These are phyloP conservation scores for Platanista minor DNA, from an alignment of 2,113 vertebrate species.

Conservation along the genomic window DNA sequence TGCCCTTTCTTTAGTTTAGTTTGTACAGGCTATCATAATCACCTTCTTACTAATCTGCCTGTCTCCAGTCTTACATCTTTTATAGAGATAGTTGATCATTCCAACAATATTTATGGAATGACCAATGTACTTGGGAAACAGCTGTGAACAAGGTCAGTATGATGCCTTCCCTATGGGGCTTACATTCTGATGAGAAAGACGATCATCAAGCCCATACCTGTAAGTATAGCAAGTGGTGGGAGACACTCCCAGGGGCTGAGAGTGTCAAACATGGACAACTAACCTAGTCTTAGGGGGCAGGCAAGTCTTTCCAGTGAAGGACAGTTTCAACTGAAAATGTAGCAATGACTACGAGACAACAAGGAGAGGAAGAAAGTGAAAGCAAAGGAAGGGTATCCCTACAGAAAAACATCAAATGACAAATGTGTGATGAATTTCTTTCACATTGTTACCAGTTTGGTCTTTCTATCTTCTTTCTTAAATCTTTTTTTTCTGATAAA, in stretches of 20 bases:
- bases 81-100: not conserved
- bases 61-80: not conserved
- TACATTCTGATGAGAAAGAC: not conserved
- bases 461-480: not conserved
- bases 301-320: not conserved
- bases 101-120: not conserved
- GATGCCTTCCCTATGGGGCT: not conserved
- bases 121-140: not conserved
- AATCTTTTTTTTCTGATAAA: not conserved
- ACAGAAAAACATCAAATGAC: not conserved
- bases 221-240: too few species aligned
- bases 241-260: not conserved
- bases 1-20: not conserved
- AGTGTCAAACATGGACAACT: not conserved
- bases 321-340: not conserved
- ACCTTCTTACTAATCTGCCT: not conserved
- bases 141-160: not conserved
- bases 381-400: not conserved
- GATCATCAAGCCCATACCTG: not conserved
- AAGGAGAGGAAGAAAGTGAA: not conserved
- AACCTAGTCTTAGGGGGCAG: not conserved
- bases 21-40: not conserved
- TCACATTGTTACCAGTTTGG: not conserved
- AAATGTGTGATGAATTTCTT: not conserved
- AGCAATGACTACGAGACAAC: not conserved